Evolutionary conservation across 2,888 invertebrate species (phyloP), one percentile per base, ranked within the genome.

Genomic region (Leptopilina drosophilae): DNA sequence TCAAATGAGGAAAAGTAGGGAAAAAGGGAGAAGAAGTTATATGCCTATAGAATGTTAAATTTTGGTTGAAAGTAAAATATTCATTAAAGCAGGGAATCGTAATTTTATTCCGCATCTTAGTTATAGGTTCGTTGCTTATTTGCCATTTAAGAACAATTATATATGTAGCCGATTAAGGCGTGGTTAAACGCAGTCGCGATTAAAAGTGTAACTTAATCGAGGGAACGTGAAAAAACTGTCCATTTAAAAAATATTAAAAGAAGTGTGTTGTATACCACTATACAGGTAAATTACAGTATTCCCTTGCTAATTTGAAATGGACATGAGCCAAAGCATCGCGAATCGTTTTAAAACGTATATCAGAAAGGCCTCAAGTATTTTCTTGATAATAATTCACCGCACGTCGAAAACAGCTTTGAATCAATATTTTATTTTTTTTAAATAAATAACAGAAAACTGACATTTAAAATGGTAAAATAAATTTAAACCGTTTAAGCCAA

Each of bases 141-240:
- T 69, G 69, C 69, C 53, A 14, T 69, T 69, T 69, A 69, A 5
- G 33, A 73, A 56, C 53, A 73, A 73, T 73, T 53, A 69, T 69
- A 42, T 73, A 73, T 73, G 53, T 69, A 53, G 69, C 53, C 53
- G 12, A 69, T 69, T n/a, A 69, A 53, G 69, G 53, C 26, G 69
- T 56, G 53, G 49, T 49, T 73, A 53, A 12, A n/a, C 53, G 53
- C 14, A 53, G 73, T 14, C 53, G 8, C 49, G 53, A 26, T 26
- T 26, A 69, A 53, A 69, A 53, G 53, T 56, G 53, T 69, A 69
- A 73, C 53, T 49, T 67, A 73, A 26, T 56, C 26, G 56, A 56
- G n/a, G 56, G 53, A 53, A 26, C 11, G 14, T 26, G 26, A 49
- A 49, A 73, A 26, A 56, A 14, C 53, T 8, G 20, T 73, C 14